Conservation (phyloP, 2,888 invertebrate genomes). For the Drosophila diplacantha region DNA sequence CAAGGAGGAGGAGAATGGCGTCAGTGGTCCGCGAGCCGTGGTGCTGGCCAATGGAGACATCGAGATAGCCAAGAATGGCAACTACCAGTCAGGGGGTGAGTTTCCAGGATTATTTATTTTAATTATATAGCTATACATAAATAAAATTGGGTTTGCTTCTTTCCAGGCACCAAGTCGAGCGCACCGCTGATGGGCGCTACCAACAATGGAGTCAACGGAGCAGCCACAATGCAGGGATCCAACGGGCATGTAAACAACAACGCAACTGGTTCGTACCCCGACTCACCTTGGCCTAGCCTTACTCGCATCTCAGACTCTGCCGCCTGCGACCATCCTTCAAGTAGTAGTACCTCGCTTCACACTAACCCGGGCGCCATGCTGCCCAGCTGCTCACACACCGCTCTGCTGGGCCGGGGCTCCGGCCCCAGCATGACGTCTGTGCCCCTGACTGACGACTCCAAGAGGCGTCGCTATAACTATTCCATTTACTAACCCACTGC, state of each 20-base stretch:
- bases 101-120: not conserved
- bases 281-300: slow-evolving; percentile 52
- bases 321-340: slow-evolving; percentile 48
- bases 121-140: not conserved
- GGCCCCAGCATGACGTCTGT: slow-evolving; percentile 44
- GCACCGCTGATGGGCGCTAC: slow-evolving; percentile 52
- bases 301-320: slow-evolving; percentile 54
- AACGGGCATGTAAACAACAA: slow-evolving; percentile 68
- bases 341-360: slow-evolving; percentile 50
- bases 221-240: slow-evolving; percentile 14
- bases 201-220: slow-evolving; percentile 47
- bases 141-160: not conserved
- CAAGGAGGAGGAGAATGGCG: slow-evolving; percentile 71
- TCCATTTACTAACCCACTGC: slow-evolving; percentile 66
- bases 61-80: slow-evolving; percentile 50
- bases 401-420: slow-evolving; percentile 64
- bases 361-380: slow-evolving; percentile 53
- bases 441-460: slow-evolving; percentile 37
- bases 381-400: slow-evolving; percentile 56
- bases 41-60: slow-evolving; percentile 44
- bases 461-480: slow-evolving; percentile 74
- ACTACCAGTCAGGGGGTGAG: slow-evolving; percentile 30
- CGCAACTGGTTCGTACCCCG: slow-evolving; percentile 67
- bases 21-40: slow-evolving; percentile 32
- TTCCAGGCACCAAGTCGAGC: slow-evolving; percentile 41